Evolutionary conservation across 2,888 invertebrate genomes (phyloP).

Genomic region (Eurytoma adleriae): DNA sequence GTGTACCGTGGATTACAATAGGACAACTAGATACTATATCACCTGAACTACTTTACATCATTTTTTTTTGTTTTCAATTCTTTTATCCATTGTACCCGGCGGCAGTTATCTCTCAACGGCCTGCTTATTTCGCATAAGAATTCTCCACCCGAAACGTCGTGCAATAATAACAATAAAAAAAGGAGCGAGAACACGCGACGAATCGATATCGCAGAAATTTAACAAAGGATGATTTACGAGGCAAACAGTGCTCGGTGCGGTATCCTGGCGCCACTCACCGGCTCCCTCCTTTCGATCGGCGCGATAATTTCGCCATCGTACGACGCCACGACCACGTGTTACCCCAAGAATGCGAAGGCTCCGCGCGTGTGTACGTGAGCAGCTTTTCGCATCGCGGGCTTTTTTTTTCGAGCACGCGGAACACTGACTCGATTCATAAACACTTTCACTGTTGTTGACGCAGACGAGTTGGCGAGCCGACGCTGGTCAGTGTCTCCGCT

Average conservation of each 20-base stretch:
- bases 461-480: background rate
- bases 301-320: conserved; percentile 35
- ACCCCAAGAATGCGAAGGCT: conserved; percentile 44
- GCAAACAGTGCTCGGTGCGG: background rate
- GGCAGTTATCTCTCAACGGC: too few species aligned
- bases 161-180: conserved; percentile 14
- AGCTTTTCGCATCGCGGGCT: background rate
- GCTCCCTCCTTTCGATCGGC: conserved; percentile 1
- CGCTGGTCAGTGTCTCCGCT: background rate
- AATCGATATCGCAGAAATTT: conserved; percentile 20
- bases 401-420: background rate
- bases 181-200: background rate
- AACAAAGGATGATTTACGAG: conserved; percentile 44
- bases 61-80: too few species aligned
- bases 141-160: background rate
- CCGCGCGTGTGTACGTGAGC: background rate
- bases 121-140: background rate
- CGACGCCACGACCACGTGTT: conserved; percentile 14
- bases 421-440: background rate
- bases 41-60: too few species aligned
- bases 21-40: too few species aligned
- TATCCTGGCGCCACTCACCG: background rate
- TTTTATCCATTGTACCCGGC: too few species aligned
- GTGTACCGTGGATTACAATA: too few species aligned
- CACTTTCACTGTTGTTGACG: background rate